Conservation (phyloP, 2,113 vertebrate genomes). For the Oenanthe oenanthe region DNA sequence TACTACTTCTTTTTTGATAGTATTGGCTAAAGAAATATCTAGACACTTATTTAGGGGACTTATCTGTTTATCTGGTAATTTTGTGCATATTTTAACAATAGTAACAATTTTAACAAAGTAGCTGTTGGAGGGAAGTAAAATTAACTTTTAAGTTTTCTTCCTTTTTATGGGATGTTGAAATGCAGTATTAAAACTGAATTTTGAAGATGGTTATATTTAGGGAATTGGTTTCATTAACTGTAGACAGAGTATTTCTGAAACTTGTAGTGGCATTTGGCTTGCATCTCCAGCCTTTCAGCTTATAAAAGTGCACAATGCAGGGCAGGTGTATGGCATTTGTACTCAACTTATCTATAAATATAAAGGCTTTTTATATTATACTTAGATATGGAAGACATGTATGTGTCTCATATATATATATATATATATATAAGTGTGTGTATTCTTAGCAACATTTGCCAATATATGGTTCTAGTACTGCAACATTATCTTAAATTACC, state of each 20-base stretch:
- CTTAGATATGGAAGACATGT: neutral
- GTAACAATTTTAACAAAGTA: neutral
- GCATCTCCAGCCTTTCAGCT: neutral
- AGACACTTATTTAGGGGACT: neutral
- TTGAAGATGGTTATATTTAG: neutral
- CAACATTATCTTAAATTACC: neutral
- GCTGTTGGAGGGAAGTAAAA: neutral
- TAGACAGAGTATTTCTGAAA: neutral
- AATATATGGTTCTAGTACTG: neutral
- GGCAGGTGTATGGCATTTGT: neutral
- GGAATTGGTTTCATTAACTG: neutral
- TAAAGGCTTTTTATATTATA: neutral
- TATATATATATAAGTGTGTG: neutral
- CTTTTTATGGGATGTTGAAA: neutral
- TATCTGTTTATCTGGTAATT: neutral
- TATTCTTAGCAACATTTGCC: neutral
- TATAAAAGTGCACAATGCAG: neutral
- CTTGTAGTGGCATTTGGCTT: neutral
- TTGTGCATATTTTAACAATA: neutral
- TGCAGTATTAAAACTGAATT: neutral
- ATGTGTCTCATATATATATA: neutral
- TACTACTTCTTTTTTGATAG: neutral
- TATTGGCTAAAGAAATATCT: neutral
- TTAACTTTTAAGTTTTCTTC: neutral
- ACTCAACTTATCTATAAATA: neutral